Percentiles rank a stretch among this genome's conserved stretches.
These are phyloP conservation scores for Oscheius onirici DNA, from an alignment of 2,888 invertebrate species.

Conservation along the genomic window DNA sequence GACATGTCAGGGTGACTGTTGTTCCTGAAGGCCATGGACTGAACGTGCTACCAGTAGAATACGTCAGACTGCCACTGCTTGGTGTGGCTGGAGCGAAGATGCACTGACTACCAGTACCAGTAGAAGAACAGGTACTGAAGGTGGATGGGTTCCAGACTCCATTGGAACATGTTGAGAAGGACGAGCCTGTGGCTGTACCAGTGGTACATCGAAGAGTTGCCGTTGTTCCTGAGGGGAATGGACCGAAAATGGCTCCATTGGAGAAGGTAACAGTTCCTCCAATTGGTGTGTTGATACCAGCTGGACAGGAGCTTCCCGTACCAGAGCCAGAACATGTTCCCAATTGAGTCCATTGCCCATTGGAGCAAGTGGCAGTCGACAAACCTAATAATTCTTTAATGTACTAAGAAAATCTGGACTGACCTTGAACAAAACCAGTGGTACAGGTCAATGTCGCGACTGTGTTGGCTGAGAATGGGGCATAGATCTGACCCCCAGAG, in stretches of 20 bases:
- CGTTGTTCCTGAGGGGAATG: not conserved
- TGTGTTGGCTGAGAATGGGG: constrained; percentile 8
- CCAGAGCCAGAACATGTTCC: constrained; percentile 35
- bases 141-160: not conserved
- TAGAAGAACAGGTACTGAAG: not conserved
- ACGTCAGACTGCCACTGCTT: constrained; percentile 42
- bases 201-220: constrained; percentile 3
- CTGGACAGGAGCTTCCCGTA: not conserved
- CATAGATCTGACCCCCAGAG: not conserved
- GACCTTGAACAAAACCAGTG: not conserved
- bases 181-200: not conserved
- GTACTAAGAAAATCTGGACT: too few species aligned
- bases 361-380: constrained; percentile 35
- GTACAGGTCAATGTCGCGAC: constrained; percentile 10
- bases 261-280: constrained; percentile 21
- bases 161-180: not conserved
- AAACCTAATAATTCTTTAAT: constrained; percentile 22
- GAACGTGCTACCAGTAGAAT: constrained; percentile 35
- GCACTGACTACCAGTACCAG: constrained; percentile 31
- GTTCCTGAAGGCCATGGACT: constrained; percentile 36
- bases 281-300: not conserved
- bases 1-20: constrained; percentile 43
- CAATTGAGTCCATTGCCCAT: constrained; percentile 41
- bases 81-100: constrained; percentile 41
- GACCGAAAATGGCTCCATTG: not conserved